Conservation (phyloP, 2,888 invertebrate species). For the Gibbula magus region DNA sequence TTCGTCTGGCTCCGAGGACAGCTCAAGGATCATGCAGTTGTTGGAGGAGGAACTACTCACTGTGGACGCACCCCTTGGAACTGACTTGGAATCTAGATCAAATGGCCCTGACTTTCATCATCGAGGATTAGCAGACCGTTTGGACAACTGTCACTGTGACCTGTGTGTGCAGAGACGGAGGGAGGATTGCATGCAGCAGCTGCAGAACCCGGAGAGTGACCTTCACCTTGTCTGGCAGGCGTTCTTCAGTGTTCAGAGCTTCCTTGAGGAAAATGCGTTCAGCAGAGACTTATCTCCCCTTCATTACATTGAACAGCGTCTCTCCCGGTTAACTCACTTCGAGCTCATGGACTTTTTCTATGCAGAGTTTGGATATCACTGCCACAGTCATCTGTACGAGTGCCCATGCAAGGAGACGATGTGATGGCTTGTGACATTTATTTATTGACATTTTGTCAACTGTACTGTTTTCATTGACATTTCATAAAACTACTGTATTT, state of each 20-base stretch:
- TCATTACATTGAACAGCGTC: not conserved
- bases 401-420: not conserved
- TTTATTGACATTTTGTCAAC: no score
- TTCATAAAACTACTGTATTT: no score
- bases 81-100: not conserved
- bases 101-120: not conserved
- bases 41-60: not conserved
- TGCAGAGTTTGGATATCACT: not conserved
- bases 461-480: not conserved
- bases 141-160: constrained; percentile 13
- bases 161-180: not conserved
- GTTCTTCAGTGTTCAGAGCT: not conserved
- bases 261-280: not conserved
- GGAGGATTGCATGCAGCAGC: not conserved
- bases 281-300: not conserved
- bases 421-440: no score
- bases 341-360: not conserved
- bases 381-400: not conserved
- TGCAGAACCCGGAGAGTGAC: not conserved
- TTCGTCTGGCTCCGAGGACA: not conserved
- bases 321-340: not conserved
- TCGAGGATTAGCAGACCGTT: not conserved
- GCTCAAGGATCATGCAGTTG: not conserved
- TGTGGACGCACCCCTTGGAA: no score
- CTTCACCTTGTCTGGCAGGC: not conserved